These are phyloP conservation scores for Sebastes jordani DNA, from an alignment of 2,797 vertebrate species.

Conservation along the genomic window DNA sequence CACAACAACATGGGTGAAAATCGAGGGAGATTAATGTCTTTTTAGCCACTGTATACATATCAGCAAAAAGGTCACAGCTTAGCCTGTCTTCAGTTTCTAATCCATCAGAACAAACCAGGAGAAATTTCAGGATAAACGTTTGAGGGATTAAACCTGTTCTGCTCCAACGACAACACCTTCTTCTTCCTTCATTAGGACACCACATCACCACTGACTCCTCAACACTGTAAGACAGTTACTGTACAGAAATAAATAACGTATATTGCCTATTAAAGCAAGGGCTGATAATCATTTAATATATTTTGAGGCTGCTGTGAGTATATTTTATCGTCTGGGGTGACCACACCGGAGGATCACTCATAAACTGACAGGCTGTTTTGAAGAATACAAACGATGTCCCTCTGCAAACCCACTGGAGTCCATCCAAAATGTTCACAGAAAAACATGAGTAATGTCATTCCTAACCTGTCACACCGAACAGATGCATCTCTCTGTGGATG, in stretches of 20 bases:
- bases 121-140: constrained; percentile 28
- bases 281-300: not conserved
- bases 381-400: constrained; percentile 26
- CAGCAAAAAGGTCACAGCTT: constrained; percentile 42
- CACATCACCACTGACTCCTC: not conserved
- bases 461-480: constrained; percentile 35
- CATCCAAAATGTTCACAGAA: constrained; percentile 39
- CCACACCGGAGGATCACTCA: constrained; percentile 12
- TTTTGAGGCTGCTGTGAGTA: not conserved
- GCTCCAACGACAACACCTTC: not conserved
- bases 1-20: constrained; percentile 17
- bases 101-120: constrained; percentile 38
- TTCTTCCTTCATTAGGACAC: not conserved
- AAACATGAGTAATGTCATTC: constrained; percentile 49
- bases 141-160: constrained; percentile 41
- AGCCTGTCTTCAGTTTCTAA: constrained; percentile 41
- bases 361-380: constrained; percentile 2
- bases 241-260: not conserved
- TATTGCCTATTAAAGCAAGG: not conserved
- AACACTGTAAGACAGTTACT: not conserved
- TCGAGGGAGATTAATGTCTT: constrained; percentile 32
- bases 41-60: constrained; percentile 18
- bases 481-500: constrained; percentile 31
- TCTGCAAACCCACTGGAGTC: constrained; percentile 13
- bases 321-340: not conserved